Evolutionary conservation across 2,888 invertebrate species (phyloP).

Genomic region (Carabus problematicus): DNA sequence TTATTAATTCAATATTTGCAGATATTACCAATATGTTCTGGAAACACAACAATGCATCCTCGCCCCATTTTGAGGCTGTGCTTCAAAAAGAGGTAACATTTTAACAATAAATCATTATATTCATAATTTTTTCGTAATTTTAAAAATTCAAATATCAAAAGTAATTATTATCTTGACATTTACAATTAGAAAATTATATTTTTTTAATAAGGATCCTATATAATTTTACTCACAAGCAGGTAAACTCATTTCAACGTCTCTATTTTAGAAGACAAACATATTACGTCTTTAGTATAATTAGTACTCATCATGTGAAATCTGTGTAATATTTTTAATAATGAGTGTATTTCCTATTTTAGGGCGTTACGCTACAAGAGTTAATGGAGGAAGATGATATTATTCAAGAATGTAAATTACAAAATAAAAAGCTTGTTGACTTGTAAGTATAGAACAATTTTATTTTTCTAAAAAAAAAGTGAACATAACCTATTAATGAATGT

Average conservation of each 20-base stretch:
- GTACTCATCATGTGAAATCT: conserved; percentile 16
- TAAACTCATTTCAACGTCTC: conserved; percentile 44
- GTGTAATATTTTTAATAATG: conserved; percentile 45
- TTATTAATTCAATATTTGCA: conserved; percentile 44
- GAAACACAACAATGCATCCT: conserved; percentile 76
- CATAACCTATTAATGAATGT: no score
- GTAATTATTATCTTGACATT: no score
- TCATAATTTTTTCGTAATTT: conserved; percentile 38
- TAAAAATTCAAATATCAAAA: background rate
- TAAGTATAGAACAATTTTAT: conserved; percentile 65
- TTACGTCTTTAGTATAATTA: conserved; percentile 14
- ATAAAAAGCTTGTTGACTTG: conserved; percentile 90
- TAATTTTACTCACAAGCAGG: conserved; percentile 21
- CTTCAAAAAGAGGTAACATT: conserved; percentile 76
- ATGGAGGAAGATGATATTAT: conserved; percentile 95
- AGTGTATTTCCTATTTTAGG: conserved; percentile 71
- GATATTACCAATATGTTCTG: conserved; percentile 75
- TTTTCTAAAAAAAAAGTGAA: background rate
- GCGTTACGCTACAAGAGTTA: conserved; percentile 87
- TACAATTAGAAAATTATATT: no score
- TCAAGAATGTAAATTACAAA: conserved; percentile 93
- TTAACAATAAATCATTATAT: conserved; percentile 61
- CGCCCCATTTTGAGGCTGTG: conserved; percentile 78
- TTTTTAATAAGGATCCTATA: background rate
- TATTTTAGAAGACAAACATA: conserved; percentile 45